Percentiles rank a stretch among this genome's conserved stretches.
These are phyloP conservation scores for Nomia melanderi DNA, from an alignment of 1,140 invertebrate genomes.

Conservation along the genomic window DNA sequence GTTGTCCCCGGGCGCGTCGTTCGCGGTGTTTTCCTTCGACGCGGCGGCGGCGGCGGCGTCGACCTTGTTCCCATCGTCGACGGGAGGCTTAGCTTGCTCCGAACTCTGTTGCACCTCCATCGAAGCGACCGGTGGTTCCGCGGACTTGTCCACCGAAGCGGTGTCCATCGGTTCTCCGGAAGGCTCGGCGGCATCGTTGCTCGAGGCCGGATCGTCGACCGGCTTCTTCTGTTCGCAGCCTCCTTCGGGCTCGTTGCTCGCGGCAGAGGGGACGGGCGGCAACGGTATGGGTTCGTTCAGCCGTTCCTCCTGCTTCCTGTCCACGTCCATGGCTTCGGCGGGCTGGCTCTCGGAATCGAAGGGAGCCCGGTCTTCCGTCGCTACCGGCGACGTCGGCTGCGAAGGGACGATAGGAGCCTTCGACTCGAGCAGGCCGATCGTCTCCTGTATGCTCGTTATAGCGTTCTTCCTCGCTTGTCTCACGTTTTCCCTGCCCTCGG, in stretches of 20 bases:
- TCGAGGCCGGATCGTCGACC: background rate
- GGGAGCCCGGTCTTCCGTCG: background rate
- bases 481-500: slow-evolving; percentile 94
- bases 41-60: no score
- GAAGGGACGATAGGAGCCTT: slow-evolving; percentile 78
- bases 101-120: background rate
- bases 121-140: background rate
- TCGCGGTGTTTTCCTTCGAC: no score
- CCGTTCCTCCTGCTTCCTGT: slow-evolving; percentile 32
- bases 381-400: slow-evolving; percentile 38
- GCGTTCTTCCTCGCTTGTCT: slow-evolving; percentile 91
- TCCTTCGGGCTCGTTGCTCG: slow-evolving; percentile 34
- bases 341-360: background rate
- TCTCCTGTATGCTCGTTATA: slow-evolving; percentile 93
- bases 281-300: slow-evolving; percentile 55
- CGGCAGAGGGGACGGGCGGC: slow-evolving; percentile 56
- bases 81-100: background rate
- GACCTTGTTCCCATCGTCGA: background rate
- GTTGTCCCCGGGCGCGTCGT: background rate
- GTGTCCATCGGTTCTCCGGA: background rate
- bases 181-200: background rate
- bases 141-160: background rate
- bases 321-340: slow-evolving; percentile 18
- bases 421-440: slow-evolving; percentile 90
- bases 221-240: slow-evolving; percentile 1